Percentiles rank a stretch among this genome's conserved stretches.
phyloP scores from a whole-genome alignment of 2,888 invertebrate species.

The Clusia tigrina region DNA sequence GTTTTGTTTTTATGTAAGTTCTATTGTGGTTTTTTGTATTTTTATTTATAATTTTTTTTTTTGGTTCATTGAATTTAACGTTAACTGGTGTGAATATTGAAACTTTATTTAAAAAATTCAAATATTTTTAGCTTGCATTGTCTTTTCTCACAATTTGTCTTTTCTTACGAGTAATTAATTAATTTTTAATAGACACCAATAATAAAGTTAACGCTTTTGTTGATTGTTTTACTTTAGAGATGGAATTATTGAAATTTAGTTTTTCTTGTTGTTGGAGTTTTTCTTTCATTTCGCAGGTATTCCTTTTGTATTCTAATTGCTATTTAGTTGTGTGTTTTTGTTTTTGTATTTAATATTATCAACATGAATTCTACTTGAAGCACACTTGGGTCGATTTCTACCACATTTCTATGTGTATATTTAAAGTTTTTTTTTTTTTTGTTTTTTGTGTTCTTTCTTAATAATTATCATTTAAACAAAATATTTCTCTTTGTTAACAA shows the following conservation, averaged over 20 bases:
- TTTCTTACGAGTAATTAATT: neutral
- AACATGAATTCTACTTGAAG: slow-evolving; percentile 49
- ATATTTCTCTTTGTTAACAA: slow-evolving; percentile 43
- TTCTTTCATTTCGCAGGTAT: slow-evolving; percentile 31
- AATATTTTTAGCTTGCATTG: slow-evolving; percentile 28
- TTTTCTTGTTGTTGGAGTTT: slow-evolving; percentile 25
- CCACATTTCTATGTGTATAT: slow-evolving; percentile 19
- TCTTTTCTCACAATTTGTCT: neutral
- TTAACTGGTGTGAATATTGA: too few relatives aligned
- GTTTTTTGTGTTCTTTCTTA: slow-evolving; percentile 25
- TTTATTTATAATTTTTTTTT: slow-evolving; percentile 29
- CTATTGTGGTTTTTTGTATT: slow-evolving; percentile 16
- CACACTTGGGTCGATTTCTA: slow-evolving; percentile 58
- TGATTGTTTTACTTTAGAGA: slow-evolving; percentile 30
- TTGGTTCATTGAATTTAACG: too few relatives aligned
- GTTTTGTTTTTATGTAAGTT: slow-evolving; percentile 3
- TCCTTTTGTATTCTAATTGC: neutral
- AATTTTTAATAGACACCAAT: slow-evolving; percentile 40
- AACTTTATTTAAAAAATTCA: too few relatives aligned
- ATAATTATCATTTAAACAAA: slow-evolving; percentile 44
- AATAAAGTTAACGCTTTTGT: slow-evolving; percentile 33
- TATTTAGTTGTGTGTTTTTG: neutral
- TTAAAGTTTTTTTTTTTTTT: slow-evolving; percentile 29
- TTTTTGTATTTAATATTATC: slow-evolving; percentile 2
- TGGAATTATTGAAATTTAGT: too few relatives aligned